Evolutionary conservation across 2,113 vertebrate species (phyloP), one percentile per base, ranked within the genome.

Genomic region (Phyllostomus hastatus): DNA sequence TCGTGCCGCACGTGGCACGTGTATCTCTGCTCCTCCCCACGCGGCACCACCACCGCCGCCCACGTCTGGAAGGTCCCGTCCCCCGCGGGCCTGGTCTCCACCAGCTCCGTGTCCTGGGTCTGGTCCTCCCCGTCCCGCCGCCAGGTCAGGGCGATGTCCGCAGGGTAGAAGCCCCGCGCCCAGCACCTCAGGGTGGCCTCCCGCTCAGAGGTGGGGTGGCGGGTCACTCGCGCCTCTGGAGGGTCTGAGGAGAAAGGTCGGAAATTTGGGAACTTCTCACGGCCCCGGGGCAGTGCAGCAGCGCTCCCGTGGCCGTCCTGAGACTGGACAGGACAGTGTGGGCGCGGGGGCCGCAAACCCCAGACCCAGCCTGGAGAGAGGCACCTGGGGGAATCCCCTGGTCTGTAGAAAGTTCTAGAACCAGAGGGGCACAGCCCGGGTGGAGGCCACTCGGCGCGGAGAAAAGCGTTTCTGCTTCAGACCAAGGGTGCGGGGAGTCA

Each of bases 111-210:
- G 17, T 85, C 95, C 70, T 93, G 85, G 16, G 35, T 84, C 61
- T 28, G 59, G 4, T 89, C n/a, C 41, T 84, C n/a, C 41, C 22
- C 20, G 0, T 79, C 70, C 0, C 0, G 1, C 38, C 52, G 70
- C 85, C 78, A 95, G n/a, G 41, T 89, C 78, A 89, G 33, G 20
- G 11, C 22, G 98, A 94, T 90, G 8, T 84, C 93, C 0, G 3
- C 26, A 48, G 98, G 67, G 95, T 98, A 72, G 69, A 72, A 72
- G 69, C 22, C 69, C 20, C 0, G 22, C 20, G 69, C 69, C 69
- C 69, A 72, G 48, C 70, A 90, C 38, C 38, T 84, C 33, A 90
- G 24, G 12, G 33, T 78, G 57, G 22, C 79, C 33, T 48, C 48
- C 10, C 0, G 0, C 0, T 69, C 38, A 33, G 4, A 84, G 59